Conservation (phyloP, 1,140 invertebrate genomes). For the Ctenoplectra terminalis region DNA sequence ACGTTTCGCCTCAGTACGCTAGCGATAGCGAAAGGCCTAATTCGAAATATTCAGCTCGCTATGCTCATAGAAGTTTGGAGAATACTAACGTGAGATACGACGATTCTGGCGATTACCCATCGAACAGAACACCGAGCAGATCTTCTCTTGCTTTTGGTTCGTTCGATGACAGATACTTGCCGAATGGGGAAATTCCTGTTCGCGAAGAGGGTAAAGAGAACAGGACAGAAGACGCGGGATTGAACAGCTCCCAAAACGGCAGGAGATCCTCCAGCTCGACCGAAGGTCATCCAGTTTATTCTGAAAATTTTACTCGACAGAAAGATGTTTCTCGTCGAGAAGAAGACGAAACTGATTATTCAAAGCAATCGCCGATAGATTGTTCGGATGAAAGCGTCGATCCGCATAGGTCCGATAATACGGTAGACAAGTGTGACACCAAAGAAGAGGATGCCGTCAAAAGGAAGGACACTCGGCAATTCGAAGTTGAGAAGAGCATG, state of each 20-base stretch:
- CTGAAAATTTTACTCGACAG: neutral
- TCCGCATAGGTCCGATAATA: neutral
- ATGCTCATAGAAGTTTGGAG: constrained; percentile 60
- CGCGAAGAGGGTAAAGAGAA: neutral
- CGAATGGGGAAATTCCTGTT: neutral
- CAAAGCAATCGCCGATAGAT: neutral
- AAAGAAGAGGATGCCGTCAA: neutral
- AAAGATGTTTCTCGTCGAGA: neutral
- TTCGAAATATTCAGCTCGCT: constrained; percentile 50
- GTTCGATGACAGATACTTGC: neutral
- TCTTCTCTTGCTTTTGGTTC: neutral
- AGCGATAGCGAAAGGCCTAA: constrained; percentile 5
- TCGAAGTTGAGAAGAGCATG: constrained; percentile 63
- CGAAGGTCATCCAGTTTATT: neutral
- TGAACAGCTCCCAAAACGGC: neutral
- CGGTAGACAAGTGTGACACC: neutral
- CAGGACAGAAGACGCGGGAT: neutral
- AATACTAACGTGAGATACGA: constrained; percentile 63
- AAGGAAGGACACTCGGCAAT: constrained; percentile 46
- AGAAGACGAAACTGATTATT: neutral
- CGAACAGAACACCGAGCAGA: neutral
- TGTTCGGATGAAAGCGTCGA: neutral
- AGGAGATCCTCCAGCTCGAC: no score
- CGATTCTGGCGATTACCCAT: neutral
- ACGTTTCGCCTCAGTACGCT: no score